Evolutionary conservation across 2,797 vertebrate genomes (phyloP).

Genomic region (Rhabdophis nuchalis): DNA sequence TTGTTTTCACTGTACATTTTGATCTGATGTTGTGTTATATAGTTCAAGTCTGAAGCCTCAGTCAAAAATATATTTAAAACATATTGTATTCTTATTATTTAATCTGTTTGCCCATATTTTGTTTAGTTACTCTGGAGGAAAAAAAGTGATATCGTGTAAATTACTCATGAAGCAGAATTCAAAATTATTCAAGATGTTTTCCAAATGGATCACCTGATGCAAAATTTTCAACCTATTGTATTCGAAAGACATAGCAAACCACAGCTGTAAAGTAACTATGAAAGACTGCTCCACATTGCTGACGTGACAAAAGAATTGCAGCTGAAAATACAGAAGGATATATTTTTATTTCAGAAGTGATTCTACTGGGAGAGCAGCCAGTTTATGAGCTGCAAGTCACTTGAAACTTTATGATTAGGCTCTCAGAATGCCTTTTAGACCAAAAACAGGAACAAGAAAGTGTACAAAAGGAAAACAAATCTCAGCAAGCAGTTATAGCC

Average conservation of each 20-base stretch:
- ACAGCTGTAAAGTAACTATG: neutral
- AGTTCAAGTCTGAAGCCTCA: neutral
- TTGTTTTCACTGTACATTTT: neutral
- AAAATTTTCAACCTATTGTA: neutral
- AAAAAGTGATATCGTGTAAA: neutral
- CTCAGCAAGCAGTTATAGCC: neutral
- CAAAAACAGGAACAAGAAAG: neutral
- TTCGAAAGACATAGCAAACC: neutral
- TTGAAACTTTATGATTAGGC: neutral
- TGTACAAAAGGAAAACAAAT: neutral
- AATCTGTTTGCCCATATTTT: neutral
- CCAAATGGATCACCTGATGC: neutral
- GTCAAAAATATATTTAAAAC: neutral
- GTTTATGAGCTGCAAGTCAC: neutral
- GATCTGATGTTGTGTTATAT: neutral
- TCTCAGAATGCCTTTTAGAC: neutral
- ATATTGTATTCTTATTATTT: neutral
- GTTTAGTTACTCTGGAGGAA: neutral
- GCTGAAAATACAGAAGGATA: neutral
- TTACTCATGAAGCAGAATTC: neutral
- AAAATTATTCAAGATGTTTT: neutral
- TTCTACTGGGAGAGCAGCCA: neutral
- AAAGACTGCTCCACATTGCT: neutral
- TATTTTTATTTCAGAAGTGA: neutral
- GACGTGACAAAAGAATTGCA: neutral